A percentile compares a stretch with the other conserved stretches of the same genome.
phyloP scores from a whole-genome alignment of 2,113 vertebrate genomes.

The Sminthopsis crassicaudata region DNA sequence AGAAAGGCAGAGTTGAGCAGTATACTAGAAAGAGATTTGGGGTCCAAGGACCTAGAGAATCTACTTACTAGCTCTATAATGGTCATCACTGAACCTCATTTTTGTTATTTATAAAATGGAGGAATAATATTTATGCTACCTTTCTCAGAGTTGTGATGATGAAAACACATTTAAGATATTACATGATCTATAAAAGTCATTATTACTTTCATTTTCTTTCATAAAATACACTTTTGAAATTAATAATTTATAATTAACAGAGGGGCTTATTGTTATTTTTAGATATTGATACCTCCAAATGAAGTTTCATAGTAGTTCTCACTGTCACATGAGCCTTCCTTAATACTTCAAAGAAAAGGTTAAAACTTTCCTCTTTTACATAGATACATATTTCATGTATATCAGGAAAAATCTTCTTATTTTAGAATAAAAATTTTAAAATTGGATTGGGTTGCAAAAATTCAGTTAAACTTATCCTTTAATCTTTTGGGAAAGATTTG shows the following conservation, averaged over 20 bases:
- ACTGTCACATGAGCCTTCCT: background rate
- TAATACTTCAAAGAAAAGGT: background rate
- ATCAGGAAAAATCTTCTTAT: background rate
- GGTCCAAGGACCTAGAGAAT: background rate
- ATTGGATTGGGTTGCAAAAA: background rate
- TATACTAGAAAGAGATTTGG: background rate
- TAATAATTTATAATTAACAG: background rate
- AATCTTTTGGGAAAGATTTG: background rate
- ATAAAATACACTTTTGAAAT: background rate
- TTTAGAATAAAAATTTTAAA: background rate
- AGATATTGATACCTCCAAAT: background rate
- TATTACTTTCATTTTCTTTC: background rate
- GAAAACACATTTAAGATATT: background rate
- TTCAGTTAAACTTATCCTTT: background rate
- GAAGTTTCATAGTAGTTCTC: background rate
- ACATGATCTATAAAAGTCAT: background rate
- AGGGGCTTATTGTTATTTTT: background rate
- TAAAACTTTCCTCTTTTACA: background rate
- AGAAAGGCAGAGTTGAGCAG: constrained; percentile 38
- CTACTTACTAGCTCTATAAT: background rate
- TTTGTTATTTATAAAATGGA: background rate
- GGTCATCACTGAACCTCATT: background rate
- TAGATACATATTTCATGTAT: background rate
- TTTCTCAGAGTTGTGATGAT: background rate
- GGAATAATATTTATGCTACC: background rate